Evolutionary conservation across 1,140 invertebrate genomes (phyloP), one percentile per base, ranked within the genome.

Genomic region (Cherax quadricarinatus): DNA sequence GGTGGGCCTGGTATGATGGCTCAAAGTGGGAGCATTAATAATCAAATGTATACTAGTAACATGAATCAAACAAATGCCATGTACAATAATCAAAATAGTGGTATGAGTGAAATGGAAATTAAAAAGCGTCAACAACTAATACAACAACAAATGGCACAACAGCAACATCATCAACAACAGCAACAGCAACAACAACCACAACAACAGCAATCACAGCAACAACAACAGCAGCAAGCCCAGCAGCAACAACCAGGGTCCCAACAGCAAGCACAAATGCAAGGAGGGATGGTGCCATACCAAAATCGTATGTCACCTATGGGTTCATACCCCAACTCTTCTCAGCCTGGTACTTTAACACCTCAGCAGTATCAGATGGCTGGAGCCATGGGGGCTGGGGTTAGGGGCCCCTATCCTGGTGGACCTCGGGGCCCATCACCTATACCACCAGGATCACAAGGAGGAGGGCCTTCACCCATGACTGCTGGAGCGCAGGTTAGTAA

Each of bases 231-330:
- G n/a, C 88, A 92, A 79, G 79, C 78, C n/a, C 88, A 86, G 49
- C 88, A 89, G 24, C 88, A 90, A n/a, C 91, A 92, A 66, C 92
- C 66, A 30, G 53, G 70, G 5, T 18, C 53, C 9, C 84, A 87
- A 60, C 87, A 86, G 83, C 92, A 86, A 60, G 51, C 73, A 30
- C 92, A 93, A 57, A 93, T 93, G 73, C 84, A 82, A 16, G 84
- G 66, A 24, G 84, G 88, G 41, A 87, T 93, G 62, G 87, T 89
- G 16, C 41, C 82, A 3, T 93, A 89, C 78, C 84, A 79, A 57
- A 93, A 90, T 78, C 92, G 92, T 7, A 93, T 93, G 88, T 93
- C 92, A 62, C 92, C 92, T 49, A 90, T 93, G 92, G 88, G 84
- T 30, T 90, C 88, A 0, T 93, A 81, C 78, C 83, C 87, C 62